Evolutionary conservation across 1,140 invertebrate species (phyloP).

Genomic region (Temnothorax longispinosus): DNA sequence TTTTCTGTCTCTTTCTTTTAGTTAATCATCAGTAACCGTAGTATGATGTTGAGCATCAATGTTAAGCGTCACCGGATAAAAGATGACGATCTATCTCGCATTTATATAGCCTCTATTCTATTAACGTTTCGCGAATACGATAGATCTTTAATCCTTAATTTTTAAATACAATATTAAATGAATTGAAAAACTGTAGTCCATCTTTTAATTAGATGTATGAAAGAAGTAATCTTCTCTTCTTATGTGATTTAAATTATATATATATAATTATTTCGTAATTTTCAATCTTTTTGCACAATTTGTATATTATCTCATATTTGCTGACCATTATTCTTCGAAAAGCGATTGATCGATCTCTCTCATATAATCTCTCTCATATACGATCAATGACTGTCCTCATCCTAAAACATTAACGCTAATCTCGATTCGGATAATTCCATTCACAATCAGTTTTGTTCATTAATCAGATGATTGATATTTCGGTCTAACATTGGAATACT

Average conservation of each 20-base stretch:
- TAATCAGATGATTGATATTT: not conserved
- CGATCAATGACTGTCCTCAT: not conserved
- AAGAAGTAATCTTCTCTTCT: not conserved
- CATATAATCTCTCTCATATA: not conserved
- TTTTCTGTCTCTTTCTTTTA: not conserved
- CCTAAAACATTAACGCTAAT: not conserved
- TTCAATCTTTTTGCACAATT: not conserved
- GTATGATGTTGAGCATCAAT: not conserved
- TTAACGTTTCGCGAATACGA: not conserved
- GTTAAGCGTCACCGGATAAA: slow-evolving; percentile 20
- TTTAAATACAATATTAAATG: not conserved
- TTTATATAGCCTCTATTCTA: not conserved
- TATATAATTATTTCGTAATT: not conserved
- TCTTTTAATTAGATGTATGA: not conserved
- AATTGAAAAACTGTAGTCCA: not conserved
- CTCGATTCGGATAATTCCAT: not conserved
- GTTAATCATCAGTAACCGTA: slow-evolving; percentile 44
- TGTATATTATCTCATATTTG: not conserved
- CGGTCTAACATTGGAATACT: not conserved
- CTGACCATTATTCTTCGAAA: not conserved
- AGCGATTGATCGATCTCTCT: not conserved
- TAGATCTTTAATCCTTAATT: not conserved
- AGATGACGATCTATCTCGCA: not conserved
- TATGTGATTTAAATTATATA: not conserved
- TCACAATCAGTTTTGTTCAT: not conserved